Conservation (phyloP, 2,888 invertebrate species). For the Vandiemenella viatica region DNA sequence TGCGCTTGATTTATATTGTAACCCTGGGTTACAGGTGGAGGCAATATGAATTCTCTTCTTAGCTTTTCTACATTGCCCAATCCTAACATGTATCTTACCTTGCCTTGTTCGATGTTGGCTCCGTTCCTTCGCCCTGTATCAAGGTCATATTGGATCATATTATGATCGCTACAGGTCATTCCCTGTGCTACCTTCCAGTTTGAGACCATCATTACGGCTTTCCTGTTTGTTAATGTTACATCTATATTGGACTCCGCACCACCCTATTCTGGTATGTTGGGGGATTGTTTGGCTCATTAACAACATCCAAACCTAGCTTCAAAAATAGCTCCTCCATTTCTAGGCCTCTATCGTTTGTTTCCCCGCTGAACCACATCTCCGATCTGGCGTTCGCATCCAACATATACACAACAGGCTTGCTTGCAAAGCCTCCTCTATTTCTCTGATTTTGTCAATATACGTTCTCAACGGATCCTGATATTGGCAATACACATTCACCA, state of each 20-base stretch:
- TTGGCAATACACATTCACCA: background rate
- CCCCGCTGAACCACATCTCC: background rate
- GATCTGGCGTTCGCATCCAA: constrained; percentile 1
- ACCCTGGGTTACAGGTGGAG: background rate
- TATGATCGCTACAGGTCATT: background rate
- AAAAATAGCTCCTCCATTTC: background rate
- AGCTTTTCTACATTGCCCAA: no score
- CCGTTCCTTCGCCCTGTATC: no score
- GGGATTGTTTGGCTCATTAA: background rate
- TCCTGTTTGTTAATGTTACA: background rate
- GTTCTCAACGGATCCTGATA: no score
- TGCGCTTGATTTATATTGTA: background rate
- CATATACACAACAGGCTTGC: background rate
- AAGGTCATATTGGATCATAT: background rate
- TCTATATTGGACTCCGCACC: background rate
- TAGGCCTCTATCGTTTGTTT: background rate
- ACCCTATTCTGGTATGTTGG: background rate
- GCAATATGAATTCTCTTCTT: no score
- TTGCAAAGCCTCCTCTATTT: background rate
- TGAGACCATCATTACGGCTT: background rate
- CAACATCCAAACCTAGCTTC: background rate
- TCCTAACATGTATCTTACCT: no score
- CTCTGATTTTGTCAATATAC: background rate
- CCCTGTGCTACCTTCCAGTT: background rate
- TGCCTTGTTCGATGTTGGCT: no score